A percentile compares a stretch with the other conserved stretches of the same genome.
These are phyloP conservation scores for Peromyscus attwateri DNA, from an alignment of 2,797 vertebrate species.

Conservation along the genomic window DNA sequence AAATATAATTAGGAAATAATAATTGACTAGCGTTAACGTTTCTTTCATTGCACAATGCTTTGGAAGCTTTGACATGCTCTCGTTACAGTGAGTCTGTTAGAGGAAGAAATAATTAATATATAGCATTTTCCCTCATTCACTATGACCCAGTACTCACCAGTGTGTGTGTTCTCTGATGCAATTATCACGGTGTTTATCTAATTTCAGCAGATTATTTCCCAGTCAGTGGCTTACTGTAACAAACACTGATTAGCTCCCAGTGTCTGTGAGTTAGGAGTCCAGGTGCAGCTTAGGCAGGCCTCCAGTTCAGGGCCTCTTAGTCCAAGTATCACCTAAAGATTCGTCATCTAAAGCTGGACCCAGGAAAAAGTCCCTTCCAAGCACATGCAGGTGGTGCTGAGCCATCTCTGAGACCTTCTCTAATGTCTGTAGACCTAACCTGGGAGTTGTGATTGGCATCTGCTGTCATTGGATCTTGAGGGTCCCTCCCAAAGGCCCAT, in stretches of 20 bases:
- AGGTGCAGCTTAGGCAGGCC: not conserved
- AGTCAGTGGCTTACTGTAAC: not conserved
- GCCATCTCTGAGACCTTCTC: not conserved
- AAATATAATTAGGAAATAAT: slow-evolving; percentile 15
- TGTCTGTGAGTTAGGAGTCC: not conserved
- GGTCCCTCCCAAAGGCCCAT: too few species aligned
- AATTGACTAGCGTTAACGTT: not conserved
- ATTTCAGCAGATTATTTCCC: not conserved
- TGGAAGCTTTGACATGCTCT: not conserved
- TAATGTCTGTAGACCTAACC: not conserved
- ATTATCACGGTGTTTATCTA: not conserved
- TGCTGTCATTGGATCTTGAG: not conserved
- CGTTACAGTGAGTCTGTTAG: not conserved
- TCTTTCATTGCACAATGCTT: not conserved
- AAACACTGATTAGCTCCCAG: not conserved
- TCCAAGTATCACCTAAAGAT: not conserved
- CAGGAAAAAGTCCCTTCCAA: not conserved
- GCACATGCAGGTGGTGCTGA: not conserved
- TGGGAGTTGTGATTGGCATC: not conserved
- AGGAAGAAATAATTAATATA: not conserved
- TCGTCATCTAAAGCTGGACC: not conserved
- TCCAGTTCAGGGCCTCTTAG: not conserved
- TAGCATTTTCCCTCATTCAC: not conserved
- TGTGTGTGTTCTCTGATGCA: not conserved
- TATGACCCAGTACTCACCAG: not conserved